These are phyloP conservation scores for Emydura subglobosa DNA, from an alignment of 2,113 vertebrate genomes.

Conservation along the genomic window DNA sequence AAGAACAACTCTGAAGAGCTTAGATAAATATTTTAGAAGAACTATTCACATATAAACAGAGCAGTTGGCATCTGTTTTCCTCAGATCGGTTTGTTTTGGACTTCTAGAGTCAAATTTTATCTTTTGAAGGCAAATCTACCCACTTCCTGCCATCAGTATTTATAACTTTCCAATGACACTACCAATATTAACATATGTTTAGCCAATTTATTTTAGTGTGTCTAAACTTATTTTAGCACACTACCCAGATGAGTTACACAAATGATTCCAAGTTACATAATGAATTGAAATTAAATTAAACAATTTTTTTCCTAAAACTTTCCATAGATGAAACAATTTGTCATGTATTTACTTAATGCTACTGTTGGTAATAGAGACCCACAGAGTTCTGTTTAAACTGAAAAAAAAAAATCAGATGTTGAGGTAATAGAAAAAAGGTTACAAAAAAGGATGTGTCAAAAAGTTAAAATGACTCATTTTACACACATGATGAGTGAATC, in stretches of 20 bases:
- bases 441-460: not conserved
- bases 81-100: not conserved
- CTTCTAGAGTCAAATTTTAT: not conserved
- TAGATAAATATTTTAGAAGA: not conserved
- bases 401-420: not conserved
- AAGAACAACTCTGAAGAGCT: slow-evolving; percentile 27
- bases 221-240: slow-evolving; percentile 16
- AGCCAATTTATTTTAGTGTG: slow-evolving; percentile 4
- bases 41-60: not conserved
- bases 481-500: not conserved
- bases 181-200: not conserved
- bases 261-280: not conserved
- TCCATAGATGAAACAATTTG: not conserved
- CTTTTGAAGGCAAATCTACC: not conserved
- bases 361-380: not conserved
- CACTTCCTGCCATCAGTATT: not conserved
- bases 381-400: not conserved
- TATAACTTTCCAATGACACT: not conserved
- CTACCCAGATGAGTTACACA: not conserved
- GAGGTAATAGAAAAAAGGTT: not conserved
- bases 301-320: not conserved
- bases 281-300: not conserved
- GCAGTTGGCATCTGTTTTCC: not conserved
- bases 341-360: not conserved
- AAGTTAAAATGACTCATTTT: not conserved